Evolutionary conservation across 2,797 vertebrate genomes (phyloP).

Genomic region (Anas bahamensis): DNA sequence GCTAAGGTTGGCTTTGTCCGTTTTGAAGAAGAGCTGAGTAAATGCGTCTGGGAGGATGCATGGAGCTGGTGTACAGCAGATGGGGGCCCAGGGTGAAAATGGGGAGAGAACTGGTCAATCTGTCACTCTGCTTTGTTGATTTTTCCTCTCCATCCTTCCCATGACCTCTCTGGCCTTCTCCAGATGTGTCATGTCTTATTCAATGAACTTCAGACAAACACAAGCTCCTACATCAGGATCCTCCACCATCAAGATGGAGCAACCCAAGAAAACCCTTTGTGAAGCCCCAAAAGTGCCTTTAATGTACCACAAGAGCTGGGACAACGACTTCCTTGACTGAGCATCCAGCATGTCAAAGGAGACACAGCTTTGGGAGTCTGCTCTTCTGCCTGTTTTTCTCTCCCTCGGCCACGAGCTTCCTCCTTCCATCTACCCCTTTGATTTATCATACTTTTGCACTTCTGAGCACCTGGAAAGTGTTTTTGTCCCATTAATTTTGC

Average conservation of each 20-base stretch:
- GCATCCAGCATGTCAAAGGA: not conserved
- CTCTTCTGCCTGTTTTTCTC: not conserved
- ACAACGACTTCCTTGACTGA: not conserved
- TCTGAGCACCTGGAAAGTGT: constrained; percentile 55
- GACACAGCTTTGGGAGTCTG: not conserved
- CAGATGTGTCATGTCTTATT: not conserved
- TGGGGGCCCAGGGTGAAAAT: not conserved
- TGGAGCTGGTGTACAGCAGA: not conserved
- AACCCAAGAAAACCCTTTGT: not conserved
- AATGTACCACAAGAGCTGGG: not conserved
- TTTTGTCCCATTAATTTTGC: constrained; percentile 58
- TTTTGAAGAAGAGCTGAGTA: not conserved
- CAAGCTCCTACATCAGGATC: not conserved
- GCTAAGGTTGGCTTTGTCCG: not conserved
- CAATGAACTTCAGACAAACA: not conserved
- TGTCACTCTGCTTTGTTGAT: not conserved
- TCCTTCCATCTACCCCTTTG: not conserved
- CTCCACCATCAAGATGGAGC: not conserved
- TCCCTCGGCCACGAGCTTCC: not conserved
- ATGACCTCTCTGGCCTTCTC: not conserved
- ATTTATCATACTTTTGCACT: constrained; percentile 40
- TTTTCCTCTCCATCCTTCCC: not conserved
- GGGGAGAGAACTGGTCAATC: not conserved
- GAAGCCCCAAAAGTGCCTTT: not conserved
- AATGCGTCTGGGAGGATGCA: not conserved